Evolutionary conservation across 2,797 vertebrate species (phyloP).

Genomic region (Gadopsis bispinosus): DNA sequence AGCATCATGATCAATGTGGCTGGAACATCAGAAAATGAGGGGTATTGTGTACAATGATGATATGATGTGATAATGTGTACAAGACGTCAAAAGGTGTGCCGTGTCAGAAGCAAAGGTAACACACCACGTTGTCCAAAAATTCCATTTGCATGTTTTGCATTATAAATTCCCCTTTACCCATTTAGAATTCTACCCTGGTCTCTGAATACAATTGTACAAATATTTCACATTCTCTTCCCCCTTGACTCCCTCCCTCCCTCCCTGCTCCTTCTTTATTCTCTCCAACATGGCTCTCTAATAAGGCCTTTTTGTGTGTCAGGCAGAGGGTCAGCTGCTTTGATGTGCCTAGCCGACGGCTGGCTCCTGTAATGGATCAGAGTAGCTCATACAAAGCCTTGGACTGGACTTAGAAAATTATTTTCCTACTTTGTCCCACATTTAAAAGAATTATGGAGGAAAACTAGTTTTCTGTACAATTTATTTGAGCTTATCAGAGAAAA

Average conservation of each 20-base stretch:
- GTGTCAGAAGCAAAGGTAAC: slow-evolving; percentile 2
- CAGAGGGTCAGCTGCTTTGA: slow-evolving; percentile 70
- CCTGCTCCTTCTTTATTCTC: slow-evolving; percentile 58
- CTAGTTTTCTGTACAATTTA: too few species aligned
- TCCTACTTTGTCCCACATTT: background rate
- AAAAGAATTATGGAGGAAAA: background rate
- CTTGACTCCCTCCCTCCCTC: slow-evolving; percentile 60
- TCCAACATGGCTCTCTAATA: slow-evolving; percentile 64
- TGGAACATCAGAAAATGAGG: slow-evolving; percentile 30
- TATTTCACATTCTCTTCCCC: slow-evolving; percentile 77
- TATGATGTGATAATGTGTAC: too few species aligned
- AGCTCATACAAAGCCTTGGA: slow-evolving; percentile 19
- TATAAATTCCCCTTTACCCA: background rate
- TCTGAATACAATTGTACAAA: slow-evolving; percentile 58
- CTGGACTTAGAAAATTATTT: background rate
- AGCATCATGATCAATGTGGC: slow-evolving; percentile 49
- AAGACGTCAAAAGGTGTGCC: slow-evolving; percentile 33
- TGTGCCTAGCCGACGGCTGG: slow-evolving; percentile 53
- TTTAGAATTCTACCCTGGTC: slow-evolving; percentile 38
- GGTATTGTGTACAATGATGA: too few species aligned
- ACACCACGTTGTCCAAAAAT: background rate
- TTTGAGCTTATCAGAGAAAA: background rate
- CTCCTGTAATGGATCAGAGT: slow-evolving; percentile 63
- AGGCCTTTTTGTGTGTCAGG: slow-evolving; percentile 71
- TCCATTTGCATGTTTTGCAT: background rate